phyloP scores from a whole-genome alignment of 2,113 vertebrate genomes.

The Lophius piscatorius region DNA sequence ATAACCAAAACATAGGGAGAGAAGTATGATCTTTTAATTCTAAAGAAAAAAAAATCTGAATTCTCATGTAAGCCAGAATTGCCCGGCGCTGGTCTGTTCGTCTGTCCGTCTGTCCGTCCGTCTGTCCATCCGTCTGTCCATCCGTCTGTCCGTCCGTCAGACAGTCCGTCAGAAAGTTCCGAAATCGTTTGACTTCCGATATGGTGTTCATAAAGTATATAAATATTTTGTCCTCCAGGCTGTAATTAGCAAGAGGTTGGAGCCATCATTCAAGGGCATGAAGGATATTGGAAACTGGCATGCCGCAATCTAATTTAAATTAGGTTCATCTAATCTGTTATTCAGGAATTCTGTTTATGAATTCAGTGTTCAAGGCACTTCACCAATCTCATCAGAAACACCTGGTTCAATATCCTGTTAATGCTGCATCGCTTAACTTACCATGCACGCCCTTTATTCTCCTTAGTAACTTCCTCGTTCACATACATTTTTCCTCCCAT shows the following conservation, averaged over 20 bases:
- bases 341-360: conserved; percentile 38
- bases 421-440: conserved; percentile 51
- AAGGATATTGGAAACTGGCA: conserved; percentile 18
- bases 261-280: conserved; percentile 26
- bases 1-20: no score
- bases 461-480: conserved; percentile 29
- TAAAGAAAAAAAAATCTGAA: no score
- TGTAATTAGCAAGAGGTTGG: conserved; percentile 19
- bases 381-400: conserved; percentile 53
- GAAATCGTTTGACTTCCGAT: background rate
- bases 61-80: no score
- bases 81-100: no score
- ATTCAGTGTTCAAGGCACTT: conserved; percentile 50
- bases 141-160: no score
- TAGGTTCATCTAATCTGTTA: conserved; percentile 52
- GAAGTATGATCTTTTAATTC: no score
- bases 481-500: conserved; percentile 43
- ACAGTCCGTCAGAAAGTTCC: no score
- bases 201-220: conserved; percentile 21
- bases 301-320: conserved; percentile 45
- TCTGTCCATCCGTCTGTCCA: no score
- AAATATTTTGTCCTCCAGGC: conserved; percentile 16
- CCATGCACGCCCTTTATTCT: conserved; percentile 27
- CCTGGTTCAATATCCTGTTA: conserved; percentile 59
- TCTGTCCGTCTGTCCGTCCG: no score